Evolutionary conservation across 1,140 invertebrate species (phyloP).

Genomic region (Drosophila paulistorum): DNA sequence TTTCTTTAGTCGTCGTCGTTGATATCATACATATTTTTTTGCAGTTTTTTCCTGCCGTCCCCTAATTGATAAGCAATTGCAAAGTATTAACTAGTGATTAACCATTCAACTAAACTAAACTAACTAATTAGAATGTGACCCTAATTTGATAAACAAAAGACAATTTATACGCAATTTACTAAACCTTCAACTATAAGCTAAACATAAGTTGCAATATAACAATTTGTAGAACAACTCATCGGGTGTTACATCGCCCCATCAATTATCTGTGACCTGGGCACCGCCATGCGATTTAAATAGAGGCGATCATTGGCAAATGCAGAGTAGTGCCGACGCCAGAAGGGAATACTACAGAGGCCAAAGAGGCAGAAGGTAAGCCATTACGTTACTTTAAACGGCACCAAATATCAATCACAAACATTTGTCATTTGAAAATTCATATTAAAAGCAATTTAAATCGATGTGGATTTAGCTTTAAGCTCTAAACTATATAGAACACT

Average conservation of each 20-base stretch:
- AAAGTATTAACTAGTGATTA: constrained; percentile 15
- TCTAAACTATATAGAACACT: no score
- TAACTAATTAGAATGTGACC: constrained; percentile 7
- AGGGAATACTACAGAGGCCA: constrained; percentile 66
- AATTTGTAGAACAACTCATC: constrained; percentile 65
- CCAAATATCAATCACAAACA: no score
- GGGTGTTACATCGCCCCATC: constrained; percentile 76
- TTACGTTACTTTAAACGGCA: no score
- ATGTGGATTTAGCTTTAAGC: no score
- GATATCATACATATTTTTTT: background rate
- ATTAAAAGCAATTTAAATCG: no score
- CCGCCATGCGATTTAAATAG: constrained; percentile 73
- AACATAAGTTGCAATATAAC: constrained; percentile 18
- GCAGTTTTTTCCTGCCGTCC: background rate
- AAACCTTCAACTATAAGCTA: background rate
- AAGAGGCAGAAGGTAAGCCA: constrained; percentile 56
- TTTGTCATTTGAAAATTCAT: no score
- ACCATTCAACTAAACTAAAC: constrained; percentile 6
- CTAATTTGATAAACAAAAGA: constrained; percentile 19
- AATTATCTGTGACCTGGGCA: constrained; percentile 81
- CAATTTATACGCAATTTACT: constrained; percentile 11
- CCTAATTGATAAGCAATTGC: constrained; percentile 23
- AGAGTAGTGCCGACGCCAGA: constrained; percentile 66
- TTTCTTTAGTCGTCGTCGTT: background rate
- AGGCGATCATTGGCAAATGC: constrained; percentile 61